phyloP scores from a whole-genome alignment of 2,797 vertebrate species.

The Simalia tracyae region DNA sequence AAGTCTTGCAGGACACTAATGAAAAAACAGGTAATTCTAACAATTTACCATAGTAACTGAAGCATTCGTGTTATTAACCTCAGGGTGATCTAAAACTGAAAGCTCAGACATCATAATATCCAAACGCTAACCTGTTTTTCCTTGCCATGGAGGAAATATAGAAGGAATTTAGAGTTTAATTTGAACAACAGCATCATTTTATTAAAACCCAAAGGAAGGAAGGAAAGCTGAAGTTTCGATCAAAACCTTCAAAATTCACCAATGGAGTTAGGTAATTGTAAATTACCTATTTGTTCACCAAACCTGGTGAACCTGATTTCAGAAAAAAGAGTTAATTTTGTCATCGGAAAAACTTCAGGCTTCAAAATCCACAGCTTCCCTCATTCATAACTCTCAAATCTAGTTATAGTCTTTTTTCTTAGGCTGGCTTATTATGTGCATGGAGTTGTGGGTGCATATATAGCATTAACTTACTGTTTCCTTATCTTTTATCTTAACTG shows the following conservation, averaged over 20 bases:
- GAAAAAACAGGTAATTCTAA: constrained; percentile 39
- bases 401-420: neutral
- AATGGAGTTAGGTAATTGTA: neutral
- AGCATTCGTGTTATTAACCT: constrained; percentile 33
- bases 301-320: neutral
- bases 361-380: neutral
- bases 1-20: constrained; percentile 41
- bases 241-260: neutral
- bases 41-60: constrained; percentile 42
- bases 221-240: neutral
- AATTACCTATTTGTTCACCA: neutral
- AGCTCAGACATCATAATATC: neutral
- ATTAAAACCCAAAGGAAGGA: neutral
- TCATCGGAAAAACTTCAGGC: neutral
- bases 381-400: neutral
- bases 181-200: constrained; percentile 16
- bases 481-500: neutral
- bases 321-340: neutral
- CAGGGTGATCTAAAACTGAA: constrained; percentile 10
- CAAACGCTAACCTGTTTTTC: constrained; percentile 9
- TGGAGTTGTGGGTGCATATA: neutral
- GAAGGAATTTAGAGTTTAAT: constrained; percentile 5
- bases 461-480: neutral
- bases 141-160: constrained; percentile 11
- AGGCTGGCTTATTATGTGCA: neutral